phyloP scores from a whole-genome alignment of 2,113 vertebrate species.

The Natator depressus region DNA sequence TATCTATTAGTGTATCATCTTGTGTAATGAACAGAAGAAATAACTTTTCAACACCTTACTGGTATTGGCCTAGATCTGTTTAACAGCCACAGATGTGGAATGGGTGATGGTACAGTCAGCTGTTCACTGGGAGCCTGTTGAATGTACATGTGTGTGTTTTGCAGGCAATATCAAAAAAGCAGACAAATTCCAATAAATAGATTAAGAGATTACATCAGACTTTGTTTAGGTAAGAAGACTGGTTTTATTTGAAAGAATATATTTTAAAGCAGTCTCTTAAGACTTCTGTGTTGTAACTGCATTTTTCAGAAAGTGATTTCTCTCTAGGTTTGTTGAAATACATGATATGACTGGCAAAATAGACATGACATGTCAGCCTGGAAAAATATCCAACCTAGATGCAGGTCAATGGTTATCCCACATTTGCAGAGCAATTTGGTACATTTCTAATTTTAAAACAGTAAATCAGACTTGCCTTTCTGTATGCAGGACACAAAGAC shows the following conservation, averaged over 20 bases:
- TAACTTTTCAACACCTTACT: not conserved
- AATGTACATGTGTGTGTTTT: not conserved
- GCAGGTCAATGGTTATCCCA: slow-evolving; percentile 32
- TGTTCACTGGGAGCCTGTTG: not conserved
- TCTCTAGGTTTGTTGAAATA: slow-evolving; percentile 21
- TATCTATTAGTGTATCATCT: not conserved
- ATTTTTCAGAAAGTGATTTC: slow-evolving; percentile 3
- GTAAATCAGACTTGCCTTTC: slow-evolving; percentile 41
- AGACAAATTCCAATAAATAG: not conserved
- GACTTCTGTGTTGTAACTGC: not conserved
- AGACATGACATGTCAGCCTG: slow-evolving; percentile 36
- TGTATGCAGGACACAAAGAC: not conserved
- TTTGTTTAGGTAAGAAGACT: not conserved
- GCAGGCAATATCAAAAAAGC: not conserved
- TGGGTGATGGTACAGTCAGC: not conserved
- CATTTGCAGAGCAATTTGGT: slow-evolving; percentile 37
- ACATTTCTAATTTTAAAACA: slow-evolving; percentile 37
- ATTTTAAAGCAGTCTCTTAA: not conserved
- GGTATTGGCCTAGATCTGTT: not conserved
- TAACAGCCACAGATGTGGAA: not conserved
- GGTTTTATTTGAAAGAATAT: not conserved
- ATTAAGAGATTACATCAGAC: not conserved
- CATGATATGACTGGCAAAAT: slow-evolving; percentile 24
- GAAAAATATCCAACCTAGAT: not conserved
- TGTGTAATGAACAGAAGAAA: not conserved